Percentiles rank a stretch among this genome's conserved stretches.
Evolutionary conservation across 2,113 vertebrate genomes (phyloP).

Genomic region (Peromyscus californicus): DNA sequence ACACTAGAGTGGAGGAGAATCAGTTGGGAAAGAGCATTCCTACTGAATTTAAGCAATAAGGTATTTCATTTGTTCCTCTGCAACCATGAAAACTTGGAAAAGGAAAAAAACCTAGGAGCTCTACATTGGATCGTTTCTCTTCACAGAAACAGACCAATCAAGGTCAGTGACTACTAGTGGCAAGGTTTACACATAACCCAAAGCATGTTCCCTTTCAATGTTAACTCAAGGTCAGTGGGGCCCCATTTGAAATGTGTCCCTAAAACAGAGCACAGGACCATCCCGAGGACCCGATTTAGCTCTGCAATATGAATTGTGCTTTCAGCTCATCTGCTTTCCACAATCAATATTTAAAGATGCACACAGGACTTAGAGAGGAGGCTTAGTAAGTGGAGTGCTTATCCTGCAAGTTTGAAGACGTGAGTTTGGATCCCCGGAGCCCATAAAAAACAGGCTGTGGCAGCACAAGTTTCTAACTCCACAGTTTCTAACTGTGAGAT

Average conservation of each 20-base stretch:
- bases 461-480: neutral
- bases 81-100: neutral
- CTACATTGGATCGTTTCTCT: neutral
- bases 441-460: neutral
- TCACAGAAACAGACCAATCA: neutral
- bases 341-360: neutral
- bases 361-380: neutral
- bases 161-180: neutral
- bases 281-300: neutral
- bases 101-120: constrained; percentile 42
- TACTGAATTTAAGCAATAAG: neutral
- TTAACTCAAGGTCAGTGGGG: neutral
- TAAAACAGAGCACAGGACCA: neutral
- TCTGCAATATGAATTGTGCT: neutral
- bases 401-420: neutral
- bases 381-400: neutral
- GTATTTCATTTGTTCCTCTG: constrained; percentile 9
- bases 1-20: neutral
- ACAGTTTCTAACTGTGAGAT: neutral
- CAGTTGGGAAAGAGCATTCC: neutral
- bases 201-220: neutral
- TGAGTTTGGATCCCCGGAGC: neutral
- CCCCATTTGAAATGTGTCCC: neutral
- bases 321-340: neutral
- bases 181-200: neutral